A percentile compares a stretch with the other conserved stretches of the same genome.
phyloP scores from a whole-genome alignment of 2,113 vertebrate genomes.

The Prionailurus viverrinus region DNA sequence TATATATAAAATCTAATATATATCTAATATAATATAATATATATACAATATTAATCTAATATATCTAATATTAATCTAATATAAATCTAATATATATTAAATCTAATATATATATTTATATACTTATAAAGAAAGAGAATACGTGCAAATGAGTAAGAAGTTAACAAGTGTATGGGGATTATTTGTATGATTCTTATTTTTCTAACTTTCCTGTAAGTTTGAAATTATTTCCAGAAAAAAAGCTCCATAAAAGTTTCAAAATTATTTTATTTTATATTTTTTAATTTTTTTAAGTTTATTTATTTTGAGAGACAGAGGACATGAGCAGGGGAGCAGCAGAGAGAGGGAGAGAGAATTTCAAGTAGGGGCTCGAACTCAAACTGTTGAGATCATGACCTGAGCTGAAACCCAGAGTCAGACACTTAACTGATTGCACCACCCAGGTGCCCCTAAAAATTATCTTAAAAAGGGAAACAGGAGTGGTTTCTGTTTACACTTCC shows the following conservation, averaged over 20 bases:
- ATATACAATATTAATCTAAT: no score
- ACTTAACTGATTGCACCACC: no score
- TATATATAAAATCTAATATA: no score
- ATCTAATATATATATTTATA: fast-evolving
- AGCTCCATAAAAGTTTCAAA: not conserved
- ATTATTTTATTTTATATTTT: not conserved
- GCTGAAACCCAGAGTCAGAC: no score
- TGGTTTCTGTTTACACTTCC: not conserved
- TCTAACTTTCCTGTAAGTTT: slow-evolving; percentile 9
- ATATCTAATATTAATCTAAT: no score
- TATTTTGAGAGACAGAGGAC: no score
- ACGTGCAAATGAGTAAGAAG: not conserved
- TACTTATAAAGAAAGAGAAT: not conserved
- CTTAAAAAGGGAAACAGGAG: not conserved
- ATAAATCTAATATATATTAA: not conserved
- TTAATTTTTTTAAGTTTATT: not conserved
- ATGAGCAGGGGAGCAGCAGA: no score
- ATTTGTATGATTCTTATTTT: not conserved
- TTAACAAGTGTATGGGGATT: not conserved
- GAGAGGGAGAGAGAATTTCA: no score
- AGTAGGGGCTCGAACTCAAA: no score
- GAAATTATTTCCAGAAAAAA: slow-evolving; percentile 50
- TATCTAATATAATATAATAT: no score
- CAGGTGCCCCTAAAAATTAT: not conserved
- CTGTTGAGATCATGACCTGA: no score